Percentiles rank a stretch among this genome's conserved stretches.
These are phyloP conservation scores for Trinorchestia longiramus DNA, from an alignment of 1,140 invertebrate species.

Conservation along the genomic window DNA sequence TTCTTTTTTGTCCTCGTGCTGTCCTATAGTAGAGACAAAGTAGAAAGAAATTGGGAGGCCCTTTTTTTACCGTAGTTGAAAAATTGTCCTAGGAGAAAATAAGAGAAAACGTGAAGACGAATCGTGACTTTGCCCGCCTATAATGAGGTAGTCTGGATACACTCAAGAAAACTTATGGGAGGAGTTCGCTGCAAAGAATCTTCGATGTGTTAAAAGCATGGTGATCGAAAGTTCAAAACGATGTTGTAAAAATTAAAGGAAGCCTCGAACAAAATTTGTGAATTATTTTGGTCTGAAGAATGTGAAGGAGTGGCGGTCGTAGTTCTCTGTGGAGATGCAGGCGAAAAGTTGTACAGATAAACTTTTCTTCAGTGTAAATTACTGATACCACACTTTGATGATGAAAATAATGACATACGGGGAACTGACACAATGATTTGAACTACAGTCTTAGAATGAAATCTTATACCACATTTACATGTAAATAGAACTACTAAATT, in stretches of 20 bases:
- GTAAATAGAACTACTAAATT: no score
- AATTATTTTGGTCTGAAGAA: background rate
- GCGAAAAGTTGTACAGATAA: background rate
- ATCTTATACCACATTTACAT: background rate
- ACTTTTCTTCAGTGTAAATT: background rate
- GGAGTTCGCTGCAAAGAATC: background rate
- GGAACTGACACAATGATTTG: background rate
- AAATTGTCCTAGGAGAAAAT: conserved; percentile 14
- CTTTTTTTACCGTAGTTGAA: background rate
- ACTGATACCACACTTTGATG: background rate
- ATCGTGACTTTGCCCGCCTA: background rate
- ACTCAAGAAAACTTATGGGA: conserved; percentile 34
- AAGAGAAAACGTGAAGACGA: conserved; percentile 27
- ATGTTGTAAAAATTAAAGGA: conserved; percentile 25
- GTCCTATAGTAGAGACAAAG: background rate
- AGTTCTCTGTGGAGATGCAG: background rate
- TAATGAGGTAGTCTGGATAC: conserved; percentile 52
- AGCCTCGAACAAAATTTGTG: background rate
- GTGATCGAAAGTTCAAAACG: background rate
- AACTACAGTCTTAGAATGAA: background rate
- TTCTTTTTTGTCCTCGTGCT: no score
- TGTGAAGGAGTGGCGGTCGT: background rate
- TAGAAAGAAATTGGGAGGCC: background rate
- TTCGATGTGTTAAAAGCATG: conserved; percentile 4
- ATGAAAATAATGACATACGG: background rate